Conservation (phyloP, 2,797 vertebrate genomes). For the Neosilurus hyrtlii region DNA sequence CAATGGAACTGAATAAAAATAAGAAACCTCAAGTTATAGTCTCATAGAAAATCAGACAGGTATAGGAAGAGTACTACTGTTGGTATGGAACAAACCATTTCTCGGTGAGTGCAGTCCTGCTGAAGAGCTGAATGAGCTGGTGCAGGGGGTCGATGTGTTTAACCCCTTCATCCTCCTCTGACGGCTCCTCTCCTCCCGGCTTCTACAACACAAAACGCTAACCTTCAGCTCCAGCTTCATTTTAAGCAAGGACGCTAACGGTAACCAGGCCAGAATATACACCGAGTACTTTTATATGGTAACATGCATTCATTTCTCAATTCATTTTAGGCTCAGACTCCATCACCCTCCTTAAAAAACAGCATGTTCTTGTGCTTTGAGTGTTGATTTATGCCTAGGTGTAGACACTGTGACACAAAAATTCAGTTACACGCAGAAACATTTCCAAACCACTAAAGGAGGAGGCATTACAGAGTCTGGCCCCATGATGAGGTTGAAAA, state of each 20-base stretch:
- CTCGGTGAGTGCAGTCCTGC: slow-evolving; percentile 92
- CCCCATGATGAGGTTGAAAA: not conserved
- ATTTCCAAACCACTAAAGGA: not conserved
- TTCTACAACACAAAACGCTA: slow-evolving; percentile 63
- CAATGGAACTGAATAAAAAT: not conserved
- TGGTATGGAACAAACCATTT: slow-evolving; percentile 79
- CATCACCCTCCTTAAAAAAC: not conserved
- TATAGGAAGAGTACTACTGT: not conserved
- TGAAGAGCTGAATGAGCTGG: slow-evolving; percentile 93
- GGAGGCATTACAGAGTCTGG: not conserved
- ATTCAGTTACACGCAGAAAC: not conserved
- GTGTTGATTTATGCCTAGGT: not conserved
- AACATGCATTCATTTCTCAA: not conserved
- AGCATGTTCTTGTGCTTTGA: not conserved
- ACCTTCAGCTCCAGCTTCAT: not conserved
- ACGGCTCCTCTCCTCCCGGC: slow-evolving; percentile 72
- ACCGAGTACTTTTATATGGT: not conserved
- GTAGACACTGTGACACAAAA: not conserved
- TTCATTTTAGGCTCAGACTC: not conserved
- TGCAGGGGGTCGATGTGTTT: slow-evolving; percentile 90
- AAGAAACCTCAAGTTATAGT: not conserved
- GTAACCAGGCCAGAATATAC: not conserved
- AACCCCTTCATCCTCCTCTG: slow-evolving; percentile 83
- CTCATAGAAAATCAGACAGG: not conserved
- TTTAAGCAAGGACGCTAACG: not conserved